A percentile compares a stretch with the other conserved stretches of the same genome.
These are phyloP conservation scores for Vireo altiloquus DNA, from an alignment of 2,113 vertebrate species.

Conservation along the genomic window DNA sequence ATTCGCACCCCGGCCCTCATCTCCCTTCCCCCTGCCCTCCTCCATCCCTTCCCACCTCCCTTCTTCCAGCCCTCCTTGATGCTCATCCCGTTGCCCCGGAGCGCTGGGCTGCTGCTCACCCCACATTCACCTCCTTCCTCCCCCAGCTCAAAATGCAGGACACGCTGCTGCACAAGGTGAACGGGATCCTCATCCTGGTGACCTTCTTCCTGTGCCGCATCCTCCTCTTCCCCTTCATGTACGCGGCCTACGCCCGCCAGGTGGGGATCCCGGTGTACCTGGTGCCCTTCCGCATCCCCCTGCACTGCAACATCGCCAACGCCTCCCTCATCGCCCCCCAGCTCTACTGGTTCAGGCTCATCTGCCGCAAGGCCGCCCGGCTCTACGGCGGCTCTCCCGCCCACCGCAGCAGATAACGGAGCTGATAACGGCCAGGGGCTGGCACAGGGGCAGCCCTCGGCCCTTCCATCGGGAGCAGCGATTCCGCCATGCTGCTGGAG, in stretches of 20 bases:
- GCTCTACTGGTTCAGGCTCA: conserved; percentile 95
- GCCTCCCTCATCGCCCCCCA: conserved; percentile 89
- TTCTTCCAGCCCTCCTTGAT: background rate
- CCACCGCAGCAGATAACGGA: conserved; percentile 56
- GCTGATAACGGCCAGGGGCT: background rate
- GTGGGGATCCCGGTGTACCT: conserved; percentile 78
- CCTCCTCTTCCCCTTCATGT: conserved; percentile 96
- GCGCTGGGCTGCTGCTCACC: background rate
- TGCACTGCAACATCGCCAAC: conserved; percentile 87
- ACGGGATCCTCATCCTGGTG: conserved; percentile 85
- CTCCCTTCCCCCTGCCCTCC: background rate
- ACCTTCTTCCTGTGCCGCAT: conserved; percentile 95
- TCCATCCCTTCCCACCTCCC: background rate
- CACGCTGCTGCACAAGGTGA: conserved; percentile 88
- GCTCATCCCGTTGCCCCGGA: background rate
- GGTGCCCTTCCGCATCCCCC: conserved; percentile 88
- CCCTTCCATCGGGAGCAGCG: background rate
- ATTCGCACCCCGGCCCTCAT: background rate
- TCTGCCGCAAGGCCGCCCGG: conserved; percentile 86
- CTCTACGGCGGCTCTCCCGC: conserved; percentile 76
- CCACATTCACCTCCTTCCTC: background rate
- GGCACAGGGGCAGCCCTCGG: background rate
- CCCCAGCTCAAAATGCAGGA: conserved; percentile 87
- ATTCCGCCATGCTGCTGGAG: background rate
- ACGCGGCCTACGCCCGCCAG: conserved; percentile 85